phyloP scores from a whole-genome alignment of 2,113 vertebrate species.

The Cebus imitator region DNA sequence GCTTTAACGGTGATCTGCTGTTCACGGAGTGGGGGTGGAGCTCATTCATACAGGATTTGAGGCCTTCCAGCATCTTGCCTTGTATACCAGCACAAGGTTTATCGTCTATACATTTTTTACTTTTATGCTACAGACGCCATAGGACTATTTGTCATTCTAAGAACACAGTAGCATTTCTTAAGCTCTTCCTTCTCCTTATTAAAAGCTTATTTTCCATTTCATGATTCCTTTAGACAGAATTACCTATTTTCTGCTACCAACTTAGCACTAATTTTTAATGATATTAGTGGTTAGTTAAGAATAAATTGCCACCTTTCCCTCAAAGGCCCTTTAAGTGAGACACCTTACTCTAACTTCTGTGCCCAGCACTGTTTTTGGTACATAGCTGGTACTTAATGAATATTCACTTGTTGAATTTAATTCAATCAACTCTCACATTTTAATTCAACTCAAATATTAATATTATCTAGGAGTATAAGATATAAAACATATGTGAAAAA shows the following conservation, averaged over 20 bases:
- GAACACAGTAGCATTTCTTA: background rate
- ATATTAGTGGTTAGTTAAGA: conserved; percentile 20
- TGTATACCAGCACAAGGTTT: background rate
- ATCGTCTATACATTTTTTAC: background rate
- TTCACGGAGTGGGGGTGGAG: too few species aligned
- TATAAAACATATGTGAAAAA: conserved; percentile 49
- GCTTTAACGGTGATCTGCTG: background rate
- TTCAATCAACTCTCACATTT: conserved; percentile 13
- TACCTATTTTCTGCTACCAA: background rate
- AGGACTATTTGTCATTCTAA: background rate
- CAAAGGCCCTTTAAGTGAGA: background rate
- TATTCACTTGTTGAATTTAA: background rate
- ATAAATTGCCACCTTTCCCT: background rate
- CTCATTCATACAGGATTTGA: background rate
- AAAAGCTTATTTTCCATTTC: background rate
- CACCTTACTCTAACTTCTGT: background rate
- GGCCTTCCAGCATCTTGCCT: background rate
- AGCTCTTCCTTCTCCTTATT: background rate
- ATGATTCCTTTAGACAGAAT: background rate
- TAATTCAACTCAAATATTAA: conserved; percentile 24
- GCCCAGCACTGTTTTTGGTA: background rate
- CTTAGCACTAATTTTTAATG: background rate
- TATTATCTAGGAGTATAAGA: conserved; percentile 51
- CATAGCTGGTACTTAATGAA: background rate
- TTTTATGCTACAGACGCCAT: background rate